Percentiles rank a stretch among this genome's conserved stretches.
phyloP scores from a whole-genome alignment of 2,113 vertebrate species.

The Ageneiosus marmoratus region DNA sequence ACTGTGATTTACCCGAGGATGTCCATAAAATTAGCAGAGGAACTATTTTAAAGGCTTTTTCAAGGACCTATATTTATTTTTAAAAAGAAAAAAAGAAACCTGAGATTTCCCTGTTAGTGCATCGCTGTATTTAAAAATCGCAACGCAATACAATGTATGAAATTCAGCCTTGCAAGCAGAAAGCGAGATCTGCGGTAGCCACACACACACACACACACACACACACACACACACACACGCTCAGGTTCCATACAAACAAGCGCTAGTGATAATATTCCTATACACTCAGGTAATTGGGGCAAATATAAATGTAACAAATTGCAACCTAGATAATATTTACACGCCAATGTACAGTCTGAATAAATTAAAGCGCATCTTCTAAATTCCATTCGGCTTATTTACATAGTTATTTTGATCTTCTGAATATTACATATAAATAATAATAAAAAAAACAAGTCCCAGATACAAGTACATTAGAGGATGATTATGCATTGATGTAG shows the following conservation, averaged over 20 bases:
- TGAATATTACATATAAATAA: constrained; percentile 80
- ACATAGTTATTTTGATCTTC: constrained; percentile 79
- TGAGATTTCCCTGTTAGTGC: constrained; percentile 80
- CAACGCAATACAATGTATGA: constrained; percentile 45
- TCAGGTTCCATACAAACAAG: constrained; percentile 71
- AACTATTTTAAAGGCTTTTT: constrained; percentile 49
- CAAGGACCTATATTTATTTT: constrained; percentile 57
- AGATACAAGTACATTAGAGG: constrained; percentile 4
- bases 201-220: constrained; percentile 65
- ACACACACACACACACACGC: constrained; percentile 54
- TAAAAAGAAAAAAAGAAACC: constrained; percentile 74
- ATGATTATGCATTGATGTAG: constrained; percentile 27
- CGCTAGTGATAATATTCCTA: constrained; percentile 74
- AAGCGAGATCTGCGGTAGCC: constrained; percentile 46
- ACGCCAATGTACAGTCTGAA: constrained; percentile 85
- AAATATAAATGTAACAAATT: constrained; percentile 83
- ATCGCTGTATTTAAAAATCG: constrained; percentile 50
- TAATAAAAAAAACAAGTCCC: constrained; percentile 51
- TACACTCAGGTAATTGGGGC: constrained; percentile 81
- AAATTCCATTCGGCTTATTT: constrained; percentile 82
- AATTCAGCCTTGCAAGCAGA: constrained; percentile 23
- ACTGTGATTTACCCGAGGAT: constrained; percentile 70
- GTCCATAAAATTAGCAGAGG: constrained; percentile 56
- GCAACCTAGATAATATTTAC: constrained; percentile 87
- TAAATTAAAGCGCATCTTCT: constrained; percentile 88